phyloP scores from a whole-genome alignment of 2,113 vertebrate genomes.

The Tragelaphus strepsiceros region DNA sequence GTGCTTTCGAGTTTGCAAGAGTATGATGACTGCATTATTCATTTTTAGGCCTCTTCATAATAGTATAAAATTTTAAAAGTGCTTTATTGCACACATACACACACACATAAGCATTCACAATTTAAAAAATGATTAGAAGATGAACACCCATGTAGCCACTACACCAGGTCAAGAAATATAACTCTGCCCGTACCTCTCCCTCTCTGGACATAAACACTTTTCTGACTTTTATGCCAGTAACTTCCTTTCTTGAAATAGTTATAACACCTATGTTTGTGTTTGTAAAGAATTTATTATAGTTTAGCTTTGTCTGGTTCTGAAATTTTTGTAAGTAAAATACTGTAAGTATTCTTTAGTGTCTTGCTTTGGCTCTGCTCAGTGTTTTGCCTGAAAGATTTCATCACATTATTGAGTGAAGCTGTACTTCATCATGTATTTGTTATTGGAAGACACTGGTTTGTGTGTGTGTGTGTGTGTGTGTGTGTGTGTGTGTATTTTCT shows the following conservation, averaged over 20 bases:
- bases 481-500: too few relatives aligned
- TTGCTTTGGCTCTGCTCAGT: background rate
- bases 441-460: background rate
- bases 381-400: background rate
- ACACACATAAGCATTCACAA: too few relatives aligned
- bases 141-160: background rate
- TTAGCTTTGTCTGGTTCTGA: background rate
- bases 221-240: background rate
- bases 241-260: background rate
- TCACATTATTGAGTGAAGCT: background rate
- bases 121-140: background rate
- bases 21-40: background rate
- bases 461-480: too few relatives aligned
- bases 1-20: background rate
- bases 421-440: background rate
- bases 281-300: background rate
- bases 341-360: background rate
- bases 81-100: background rate
- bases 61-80: background rate
- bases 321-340: background rate
- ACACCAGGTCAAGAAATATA: background rate
- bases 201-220: background rate
- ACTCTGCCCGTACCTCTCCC: rapidly evolving
- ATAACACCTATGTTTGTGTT: background rate
- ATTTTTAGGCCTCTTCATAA: background rate